These are phyloP conservation scores for Apamea anceps DNA, from an alignment of 2,888 invertebrate genomes.

Conservation along the genomic window DNA sequence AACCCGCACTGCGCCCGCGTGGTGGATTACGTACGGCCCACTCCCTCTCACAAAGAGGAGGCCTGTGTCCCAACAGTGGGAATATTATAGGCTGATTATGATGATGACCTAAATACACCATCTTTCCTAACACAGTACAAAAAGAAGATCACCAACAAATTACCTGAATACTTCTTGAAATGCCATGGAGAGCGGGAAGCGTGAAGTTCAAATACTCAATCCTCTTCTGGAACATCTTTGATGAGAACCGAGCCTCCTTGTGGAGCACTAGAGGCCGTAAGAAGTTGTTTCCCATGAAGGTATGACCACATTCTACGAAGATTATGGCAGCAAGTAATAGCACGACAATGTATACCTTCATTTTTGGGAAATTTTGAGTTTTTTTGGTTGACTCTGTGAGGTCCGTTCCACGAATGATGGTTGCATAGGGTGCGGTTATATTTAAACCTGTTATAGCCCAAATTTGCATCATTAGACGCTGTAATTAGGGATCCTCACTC, in stretches of 20 bases:
- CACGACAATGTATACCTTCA: conserved; percentile 68
- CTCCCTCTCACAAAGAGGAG: too few relatives aligned
- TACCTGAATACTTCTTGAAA: conserved; percentile 72
- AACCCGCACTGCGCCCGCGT: too few relatives aligned
- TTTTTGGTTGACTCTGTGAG: background rate
- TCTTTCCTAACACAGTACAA: too few relatives aligned
- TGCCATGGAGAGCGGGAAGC: conserved; percentile 63
- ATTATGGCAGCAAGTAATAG: conserved; percentile 69
- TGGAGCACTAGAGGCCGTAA: conserved; percentile 71
- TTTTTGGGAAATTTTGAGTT: conserved; percentile 22
- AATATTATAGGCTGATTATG: too few relatives aligned
- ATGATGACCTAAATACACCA: too few relatives aligned
- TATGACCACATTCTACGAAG: conserved; percentile 76
- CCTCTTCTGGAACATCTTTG: conserved; percentile 73
- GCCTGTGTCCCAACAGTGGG: too few relatives aligned
- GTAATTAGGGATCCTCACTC: conserved; percentile 20
- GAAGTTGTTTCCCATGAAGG: conserved; percentile 79
- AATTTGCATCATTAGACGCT: conserved; percentile 35
- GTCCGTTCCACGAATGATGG: conserved; percentile 1
- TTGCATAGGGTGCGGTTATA: background rate
- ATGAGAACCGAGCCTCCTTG: conserved; percentile 62
- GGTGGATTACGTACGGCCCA: too few relatives aligned
- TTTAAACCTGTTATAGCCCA: conserved; percentile 22
- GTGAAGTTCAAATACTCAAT: conserved; percentile 75
- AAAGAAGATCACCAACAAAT: background rate